Base-by-base conservation (phyloP, 2,797 vertebrate species). In the Gambelia wislizenii region DNA sequence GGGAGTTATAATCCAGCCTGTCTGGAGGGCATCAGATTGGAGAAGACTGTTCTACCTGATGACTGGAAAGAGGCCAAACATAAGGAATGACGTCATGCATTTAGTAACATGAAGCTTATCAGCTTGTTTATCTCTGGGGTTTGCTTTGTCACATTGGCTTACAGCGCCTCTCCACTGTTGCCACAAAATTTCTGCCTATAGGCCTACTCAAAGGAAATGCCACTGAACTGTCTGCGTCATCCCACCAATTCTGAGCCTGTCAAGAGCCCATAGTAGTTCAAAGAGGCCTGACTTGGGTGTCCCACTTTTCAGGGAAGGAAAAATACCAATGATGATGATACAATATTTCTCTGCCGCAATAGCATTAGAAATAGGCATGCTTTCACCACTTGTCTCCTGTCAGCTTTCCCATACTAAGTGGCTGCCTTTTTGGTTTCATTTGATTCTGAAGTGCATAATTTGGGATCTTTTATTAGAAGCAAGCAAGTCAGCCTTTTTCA, bases 401-500 rank as follows among this genome's bases (percentile, higher is more conserved):
- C 87, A 77, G 59, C 36, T 70, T 47, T 85, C 70, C 22, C 8
- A 25, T 56, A 69, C 42, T 75, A 72, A 85, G 69, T 81, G n/a
- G 69, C 36, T 74, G 70, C 83, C 14, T 90, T 88, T 90, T 82
- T 82, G 22, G 33, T 85, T 81, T 85, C 49, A 70, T 59, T 81
- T 67, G 36, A 56, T 81, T 86, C 56, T 47, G 70, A 90, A 74
- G 59, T 67, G 69, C 85, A 42, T 79, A 84, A 88, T 92, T 83
- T 90, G 33, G 18, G 80, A 67, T 76, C 84, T 84, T 84, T 83
- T 79, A 87, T 87, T 80, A 72, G 54, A 83, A 83, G 84, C 83
- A 74, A 84, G 87, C 83, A 88, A 86, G 72, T 89, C 89, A 88
- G 64, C 78, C 69, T 82, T 83, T 85, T 87, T 76, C 36, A 81